A percentile compares a stretch with the other conserved stretches of the same genome.
Conservation (phyloP, 37 sponge, comb jelly and placozoan species). For the Aplysina aerophoba region DNA sequence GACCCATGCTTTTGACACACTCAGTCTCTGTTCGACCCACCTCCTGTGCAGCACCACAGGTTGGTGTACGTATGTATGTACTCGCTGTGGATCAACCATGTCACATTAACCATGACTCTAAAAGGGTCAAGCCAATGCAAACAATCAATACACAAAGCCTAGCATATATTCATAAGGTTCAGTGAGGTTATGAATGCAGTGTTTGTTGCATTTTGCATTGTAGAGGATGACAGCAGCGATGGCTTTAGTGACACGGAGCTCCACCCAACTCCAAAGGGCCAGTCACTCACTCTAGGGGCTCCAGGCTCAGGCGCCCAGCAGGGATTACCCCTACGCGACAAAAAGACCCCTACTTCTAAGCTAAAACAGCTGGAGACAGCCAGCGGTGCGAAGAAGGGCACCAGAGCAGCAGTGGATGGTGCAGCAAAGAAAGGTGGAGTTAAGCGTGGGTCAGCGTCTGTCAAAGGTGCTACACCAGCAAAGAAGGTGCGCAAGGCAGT, state of each 20-base stretch:
- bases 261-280: not conserved
- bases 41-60: not conserved
- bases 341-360: not conserved
- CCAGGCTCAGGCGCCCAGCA: too few relatives aligned
- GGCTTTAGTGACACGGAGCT: conserved; percentile 21
- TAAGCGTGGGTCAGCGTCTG: not conserved
- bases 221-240: conserved; percentile 26
- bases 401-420: not conserved
- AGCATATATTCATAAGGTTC: too few relatives aligned
- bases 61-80: not conserved
- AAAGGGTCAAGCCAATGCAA: too few relatives aligned
- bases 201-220: too few relatives aligned
- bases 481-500: not conserved
- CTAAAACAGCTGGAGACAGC: not conserved
- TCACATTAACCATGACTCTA: too few relatives aligned
- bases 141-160: too few relatives aligned
- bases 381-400: not conserved
- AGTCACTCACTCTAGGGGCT: too few relatives aligned
- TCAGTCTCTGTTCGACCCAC: not conserved
- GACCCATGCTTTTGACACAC: not conserved
- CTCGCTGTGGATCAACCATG: too few relatives aligned
- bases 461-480: not conserved
- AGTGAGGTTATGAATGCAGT: too few relatives aligned
- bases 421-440: not conserved
- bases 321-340: not conserved